Base-by-base conservation (phyloP, 2,797 vertebrate genomes). In the Yasuhikotakia modesta region DNA sequence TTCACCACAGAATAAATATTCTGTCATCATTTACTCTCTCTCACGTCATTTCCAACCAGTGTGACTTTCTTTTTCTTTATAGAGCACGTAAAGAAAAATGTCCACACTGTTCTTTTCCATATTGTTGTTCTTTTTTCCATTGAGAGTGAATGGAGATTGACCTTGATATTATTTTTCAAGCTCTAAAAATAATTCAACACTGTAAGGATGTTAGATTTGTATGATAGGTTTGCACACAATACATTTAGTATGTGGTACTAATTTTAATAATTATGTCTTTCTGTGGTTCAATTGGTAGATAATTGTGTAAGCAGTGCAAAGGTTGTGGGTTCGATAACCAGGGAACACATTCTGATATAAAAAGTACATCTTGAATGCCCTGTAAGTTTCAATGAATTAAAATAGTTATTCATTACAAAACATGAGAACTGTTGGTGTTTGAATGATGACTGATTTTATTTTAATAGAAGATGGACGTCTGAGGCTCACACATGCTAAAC, bases 1-100 rank as follows among this genome's bases (percentile, higher is more conserved):
- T 74, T 72, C 43, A 46, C 24, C 43, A 45, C 14, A 35, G 50
- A 68, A 43, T 30, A 0, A 43, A 50, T 46, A 48, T 76, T 17
- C 10, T 53, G 46, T 12, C 13, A n/a, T 39, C 0, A 17, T 65
- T 65, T 66, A 27, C 27, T 30, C 48, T 17, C 5, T n/a, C 3
- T 50, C 16, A 50, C 32, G 2, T 32, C 1, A n/a, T 60, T 16
- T 57, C 24, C 16, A 14, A 58, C 55, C 4, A 3, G 5, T 58
- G 16, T 58, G 22, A 5, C 12, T 27, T 12, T 5, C 1, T 24
- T 14, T 4, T 10, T 10, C 8, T 43, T 43, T 6, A 16, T 50
- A 5, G 14, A n/a, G 4, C 48, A 50, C 17, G 5, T 17, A 50
- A 17, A 17, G 48, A 50, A 50, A n/a, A n/a, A 50, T 50, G 39